Conservation (phyloP, 2,113 vertebrate genomes). For the Sylvicapra grimmia region DNA sequence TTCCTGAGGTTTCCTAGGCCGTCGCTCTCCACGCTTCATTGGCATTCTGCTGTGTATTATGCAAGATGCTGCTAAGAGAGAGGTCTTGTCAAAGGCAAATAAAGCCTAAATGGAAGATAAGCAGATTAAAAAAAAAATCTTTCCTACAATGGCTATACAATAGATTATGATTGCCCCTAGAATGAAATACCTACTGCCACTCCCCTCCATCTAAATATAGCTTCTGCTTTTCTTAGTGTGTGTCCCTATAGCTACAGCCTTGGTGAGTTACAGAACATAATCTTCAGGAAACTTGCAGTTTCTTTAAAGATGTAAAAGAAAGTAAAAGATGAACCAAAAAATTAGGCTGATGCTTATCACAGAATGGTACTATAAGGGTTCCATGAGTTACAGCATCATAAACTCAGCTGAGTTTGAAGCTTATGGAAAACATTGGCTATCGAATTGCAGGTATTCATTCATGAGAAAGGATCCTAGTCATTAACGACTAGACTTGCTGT, state of each 20-base stretch:
- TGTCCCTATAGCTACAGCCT: neutral
- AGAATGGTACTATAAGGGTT: neutral
- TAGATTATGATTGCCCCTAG: slow-evolving; percentile 43
- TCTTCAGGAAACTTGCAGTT: neutral
- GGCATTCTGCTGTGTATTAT: slow-evolving; percentile 42
- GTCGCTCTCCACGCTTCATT: neutral
- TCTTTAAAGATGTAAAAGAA: neutral
- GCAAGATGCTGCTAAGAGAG: slow-evolving; percentile 25
- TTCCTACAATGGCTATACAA: slow-evolving; percentile 21
- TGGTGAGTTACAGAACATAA: neutral
- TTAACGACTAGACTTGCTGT: neutral
- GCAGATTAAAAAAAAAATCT: slow-evolving; percentile 34
- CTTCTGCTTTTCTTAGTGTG: neutral
- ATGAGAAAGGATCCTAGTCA: neutral
- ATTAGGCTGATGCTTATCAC: neutral
- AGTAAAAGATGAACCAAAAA: neutral
- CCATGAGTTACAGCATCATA: neutral
- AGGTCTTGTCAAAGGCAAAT: slow-evolving; percentile 49
- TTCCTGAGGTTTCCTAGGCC: slow-evolving; percentile 59
- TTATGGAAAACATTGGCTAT: neutral
- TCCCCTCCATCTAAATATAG: slow-evolving; percentile 37
- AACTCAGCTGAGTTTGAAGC: neutral
- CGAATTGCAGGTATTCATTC: neutral
- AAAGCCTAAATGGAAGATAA: slow-evolving; percentile 56
- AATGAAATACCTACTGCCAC: neutral